These are phyloP conservation scores for Malthinus flaveolus DNA, from an alignment of 2,888 invertebrate species.

Conservation along the genomic window DNA sequence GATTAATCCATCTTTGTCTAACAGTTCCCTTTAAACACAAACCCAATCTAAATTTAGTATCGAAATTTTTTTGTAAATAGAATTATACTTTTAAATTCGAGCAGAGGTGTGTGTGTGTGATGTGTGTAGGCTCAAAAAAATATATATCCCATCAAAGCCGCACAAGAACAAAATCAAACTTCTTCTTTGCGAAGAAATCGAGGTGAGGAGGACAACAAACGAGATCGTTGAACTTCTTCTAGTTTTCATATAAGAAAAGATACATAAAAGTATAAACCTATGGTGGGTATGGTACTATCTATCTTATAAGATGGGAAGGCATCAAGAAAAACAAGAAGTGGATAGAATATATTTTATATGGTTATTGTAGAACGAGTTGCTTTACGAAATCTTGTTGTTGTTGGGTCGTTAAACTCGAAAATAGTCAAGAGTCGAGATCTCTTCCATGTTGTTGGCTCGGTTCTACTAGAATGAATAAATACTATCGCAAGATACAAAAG, in stretches of 20 bases:
- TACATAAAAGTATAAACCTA: conserved; percentile 1
- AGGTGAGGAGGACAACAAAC: conserved; percentile 1
- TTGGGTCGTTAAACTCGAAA: conserved; percentile 3
- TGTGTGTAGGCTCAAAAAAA: too few relatives aligned
- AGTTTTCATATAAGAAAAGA: neutral
- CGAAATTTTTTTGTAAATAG: too few relatives aligned
- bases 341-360: neutral
- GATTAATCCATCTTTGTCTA: too few relatives aligned
- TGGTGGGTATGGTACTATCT: neutral
- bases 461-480: conserved; percentile 7
- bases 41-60: too few relatives aligned
- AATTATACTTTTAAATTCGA: too few relatives aligned
- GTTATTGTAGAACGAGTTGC: neutral
- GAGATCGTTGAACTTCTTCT: conserved; percentile 7
- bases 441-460: neutral
- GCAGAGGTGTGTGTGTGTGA: too few relatives aligned
- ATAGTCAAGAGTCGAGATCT: neutral
- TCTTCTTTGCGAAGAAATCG: neutral
- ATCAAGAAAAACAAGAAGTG: conserved; percentile 1
- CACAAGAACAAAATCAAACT: too few relatives aligned
- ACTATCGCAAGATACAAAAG: conserved; percentile 1
- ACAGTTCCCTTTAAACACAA: too few relatives aligned
- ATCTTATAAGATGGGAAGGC: neutral
- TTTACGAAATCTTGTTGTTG: conserved; percentile 3
- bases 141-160: too few relatives aligned